Base-by-base conservation (phyloP, 2,888 invertebrate species). In the Pseudococcus jackbeardsleyi region DNA sequence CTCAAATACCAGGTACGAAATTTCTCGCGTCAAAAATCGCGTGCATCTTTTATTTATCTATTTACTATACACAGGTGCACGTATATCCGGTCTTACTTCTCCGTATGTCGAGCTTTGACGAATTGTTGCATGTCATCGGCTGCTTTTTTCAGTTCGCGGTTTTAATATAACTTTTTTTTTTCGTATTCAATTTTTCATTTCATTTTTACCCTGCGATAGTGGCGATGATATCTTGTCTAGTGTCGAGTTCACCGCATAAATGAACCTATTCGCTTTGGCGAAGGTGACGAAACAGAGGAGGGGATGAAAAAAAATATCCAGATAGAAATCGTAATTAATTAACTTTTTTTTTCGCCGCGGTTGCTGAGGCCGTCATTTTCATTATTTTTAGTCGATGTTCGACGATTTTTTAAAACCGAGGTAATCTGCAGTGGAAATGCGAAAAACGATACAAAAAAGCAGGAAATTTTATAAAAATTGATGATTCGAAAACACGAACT, bases 1-100 rank as follows among this genome's bases (percentile, higher is more conserved):
- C 84, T 50, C 84, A 54, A 50, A 85, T 85, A 85, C 84, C 84
- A 50, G 84, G 84, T 85, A 50, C 39, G 77, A 77, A 39, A 77
- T 77, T 64, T 64, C 9, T 22, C 64, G 64, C 64, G 64, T 33
- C 19, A 64, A 1, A 7, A 64, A 64, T 64, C 64, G 64, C 64
- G 64, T 64, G 64, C 19, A 12, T 64, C 50, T 22, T 6, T 64
- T 64, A 64, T 64, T 64, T 22, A 64, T 22, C 19, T 64, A 22
- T 64, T 22, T 22, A 64, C 19, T 64, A 59, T 59, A 11, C 50
- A 15, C 50, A 11, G 15, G 11, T 15, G 5, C 17, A 50, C 26
- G 15, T 50, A 17, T 50, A 50, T 15, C 15, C 17, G 15, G 17
- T 1, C 26, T 33, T 33, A 33, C 26, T 33, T 33, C 26, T 2